These are phyloP conservation scores for Colaptes auratus DNA, from an alignment of 2,113 vertebrate species.

Conservation along the genomic window DNA sequence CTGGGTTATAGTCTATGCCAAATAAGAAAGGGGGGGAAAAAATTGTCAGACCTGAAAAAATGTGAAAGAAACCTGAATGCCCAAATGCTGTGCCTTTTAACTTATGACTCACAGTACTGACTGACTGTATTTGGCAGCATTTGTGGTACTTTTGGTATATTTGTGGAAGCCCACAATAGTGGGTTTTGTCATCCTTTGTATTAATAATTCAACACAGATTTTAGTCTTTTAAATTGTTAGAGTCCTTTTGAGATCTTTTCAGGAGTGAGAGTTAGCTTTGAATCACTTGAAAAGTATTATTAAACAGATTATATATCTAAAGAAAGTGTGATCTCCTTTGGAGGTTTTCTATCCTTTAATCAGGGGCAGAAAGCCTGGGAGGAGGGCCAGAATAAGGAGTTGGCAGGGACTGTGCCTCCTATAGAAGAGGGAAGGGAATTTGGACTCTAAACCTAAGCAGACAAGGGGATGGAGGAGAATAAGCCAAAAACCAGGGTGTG, in stretches of 20 bases:
- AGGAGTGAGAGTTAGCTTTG: slow-evolving; percentile 38
- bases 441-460: not conserved
- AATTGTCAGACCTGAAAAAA: not conserved
- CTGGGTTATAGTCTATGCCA: not conserved
- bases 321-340: slow-evolving; percentile 31
- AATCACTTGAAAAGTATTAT: slow-evolving; percentile 49
- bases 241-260: slow-evolving; percentile 39
- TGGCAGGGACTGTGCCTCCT: slow-evolving; percentile 35
- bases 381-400: slow-evolving; percentile 26
- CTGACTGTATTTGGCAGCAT: slow-evolving; percentile 11
- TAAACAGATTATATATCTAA: slow-evolving; percentile 60
- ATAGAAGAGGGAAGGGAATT: slow-evolving; percentile 5
- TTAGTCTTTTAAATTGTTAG: not conserved
- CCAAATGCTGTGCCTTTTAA: not conserved
- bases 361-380: slow-evolving; percentile 47
- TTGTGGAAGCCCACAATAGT: slow-evolving; percentile 16
- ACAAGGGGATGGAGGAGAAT: not conserved
- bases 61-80: not conserved
- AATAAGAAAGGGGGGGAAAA: not conserved
- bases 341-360: slow-evolving; percentile 45
- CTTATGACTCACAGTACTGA: slow-evolving; percentile 25
- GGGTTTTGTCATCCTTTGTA: slow-evolving; percentile 32
- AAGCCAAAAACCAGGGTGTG: slow-evolving; percentile 5
- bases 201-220: slow-evolving; percentile 35
- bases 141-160: slow-evolving; percentile 25